Evolutionary conservation across 1,140 invertebrate genomes (phyloP), one percentile per base, ranked within the genome.

Genomic region (Himalopsyche phryganea): DNA sequence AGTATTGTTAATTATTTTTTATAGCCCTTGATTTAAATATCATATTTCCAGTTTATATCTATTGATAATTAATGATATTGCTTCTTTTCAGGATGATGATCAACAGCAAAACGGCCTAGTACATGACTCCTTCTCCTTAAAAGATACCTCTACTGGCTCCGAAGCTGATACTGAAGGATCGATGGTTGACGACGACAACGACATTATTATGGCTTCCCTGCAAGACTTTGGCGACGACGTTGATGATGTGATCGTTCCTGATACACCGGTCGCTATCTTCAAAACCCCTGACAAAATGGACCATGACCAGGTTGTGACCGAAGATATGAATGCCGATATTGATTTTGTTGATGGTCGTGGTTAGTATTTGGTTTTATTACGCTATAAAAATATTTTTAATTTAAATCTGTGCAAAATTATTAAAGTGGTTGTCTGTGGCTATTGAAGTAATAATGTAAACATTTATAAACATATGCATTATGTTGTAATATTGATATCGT

Each of bases 111-210:
- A 45, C 10, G 49, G 60, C 20, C 47, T 48, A 54, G 20, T 45
- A 28, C 10, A 57, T 44, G 15, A 28, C 23, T 28, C 23, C 23
- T 28, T 28, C 23, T 28, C 23, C 23, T 9, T 28, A 9, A 28
- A 28, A 28, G 57, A 60, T 28, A 60, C 53, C 13, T 60, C 58
- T 2, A 50, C 62, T 14, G 62, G 62, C 11, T 64, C 62, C 20
- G 62, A 64, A 45, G 62, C 62, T 4, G 62, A 64, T 14, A 64
- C 62, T 5, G 62, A 64, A 53, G 58, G 62, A 11, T 64, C 58
- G 1, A 41, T 60, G 7, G 32, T 44, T 6, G 60, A 58, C 14
- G 61, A 63, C 13, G 58, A 60, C 14, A 44, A 35, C 32, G 61
- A 63, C 41, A 63, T 63, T 32, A 63, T 38, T 11, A 63, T 63